phyloP scores from a whole-genome alignment of 1,140 invertebrate species.

The Melipona quadrifasciata region DNA sequence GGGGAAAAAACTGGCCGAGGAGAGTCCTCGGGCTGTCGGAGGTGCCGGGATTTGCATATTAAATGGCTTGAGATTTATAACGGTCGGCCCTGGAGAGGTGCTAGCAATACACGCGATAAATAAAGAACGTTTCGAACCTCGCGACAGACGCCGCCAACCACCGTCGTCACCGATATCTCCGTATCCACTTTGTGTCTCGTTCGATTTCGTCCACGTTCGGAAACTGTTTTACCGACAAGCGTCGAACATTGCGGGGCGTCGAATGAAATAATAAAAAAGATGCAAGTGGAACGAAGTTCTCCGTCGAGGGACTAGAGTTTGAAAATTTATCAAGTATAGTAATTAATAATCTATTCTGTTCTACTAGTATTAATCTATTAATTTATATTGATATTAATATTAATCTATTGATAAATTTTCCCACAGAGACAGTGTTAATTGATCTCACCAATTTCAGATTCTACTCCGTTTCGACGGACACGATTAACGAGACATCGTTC shows the following conservation, averaged over 20 bases:
- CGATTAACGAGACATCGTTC: too few relatives aligned
- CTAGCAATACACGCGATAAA: constrained; percentile 67
- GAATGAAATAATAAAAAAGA: too few relatives aligned
- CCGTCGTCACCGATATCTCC: not conserved
- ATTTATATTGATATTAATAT: too few relatives aligned
- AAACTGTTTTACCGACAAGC: not conserved
- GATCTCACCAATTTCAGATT: too few relatives aligned
- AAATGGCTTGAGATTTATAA: constrained; percentile 82
- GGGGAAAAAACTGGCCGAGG: constrained; percentile 1
- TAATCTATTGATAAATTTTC: too few relatives aligned
- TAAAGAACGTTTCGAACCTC: constrained; percentile 52
- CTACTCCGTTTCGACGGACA: too few relatives aligned
- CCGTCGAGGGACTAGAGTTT: too few relatives aligned
- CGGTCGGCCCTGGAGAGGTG: constrained; percentile 60
- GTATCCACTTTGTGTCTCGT: not conserved
- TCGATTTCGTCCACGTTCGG: constrained; percentile 1
- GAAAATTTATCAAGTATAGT: too few relatives aligned
- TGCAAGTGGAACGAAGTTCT: too few relatives aligned
- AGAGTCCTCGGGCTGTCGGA: constrained; percentile 55
- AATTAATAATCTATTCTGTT: too few relatives aligned
- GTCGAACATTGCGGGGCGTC: not conserved
- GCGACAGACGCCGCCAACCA: constrained; percentile 33
- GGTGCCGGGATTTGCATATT: constrained; percentile 79
- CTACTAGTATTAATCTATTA: too few relatives aligned
- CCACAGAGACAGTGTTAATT: too few relatives aligned